Base-by-base conservation (phyloP, 30 jellyfish, hydroid and myxozoan species). In the Turritopsis dohrnii region DNA sequence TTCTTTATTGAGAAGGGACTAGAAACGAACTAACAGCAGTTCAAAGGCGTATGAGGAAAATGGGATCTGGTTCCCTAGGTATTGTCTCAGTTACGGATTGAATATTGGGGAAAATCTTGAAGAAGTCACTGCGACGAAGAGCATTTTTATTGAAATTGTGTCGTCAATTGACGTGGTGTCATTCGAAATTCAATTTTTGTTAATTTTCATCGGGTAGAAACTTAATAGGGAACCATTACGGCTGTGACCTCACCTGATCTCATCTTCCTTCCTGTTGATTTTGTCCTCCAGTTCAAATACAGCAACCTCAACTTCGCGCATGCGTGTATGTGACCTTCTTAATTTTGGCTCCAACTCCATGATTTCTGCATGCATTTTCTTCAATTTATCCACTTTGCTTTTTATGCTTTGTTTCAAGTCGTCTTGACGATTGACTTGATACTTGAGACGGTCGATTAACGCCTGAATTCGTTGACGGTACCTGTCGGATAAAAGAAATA, bases 291-390 rank as follows among this genome's bases (percentile, higher is more conserved):
- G 76, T 25, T 66, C 76, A 66, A 66, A 25, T 9, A 66, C 76
- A 25, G 18, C 17, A 66, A 66, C 76, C 17, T 66, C 76, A n/a
- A 25, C 76, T n/a, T 25, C 28, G 27, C 76, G 76, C 76, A 66
- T 66, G 27, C 76, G 76, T n/a, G 76, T 66, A n/a, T n/a, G 29
- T 25, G 29, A n/a, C 4, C 29, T 25, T n/a, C 76, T 7, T 66
- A 66, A 25, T 66, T 66, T 66, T 66, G 76, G 76, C 17, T 66
- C 76, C 76, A 66, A 8, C 76, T 66, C 29, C 7, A 66, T 21
- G 29, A 66, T 66, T 66, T 21, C 76, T n/a, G 76, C 76, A 66
- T 66, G 76, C 76, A 66, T 66, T 66, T 66, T 66, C 76, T 17
- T 66, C 29, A 66, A n/a, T 3, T 66, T 66, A 17, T 66, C 76